Conservation (phyloP, 2,797 vertebrate genomes). For the Sarcophilus harrisii region DNA sequence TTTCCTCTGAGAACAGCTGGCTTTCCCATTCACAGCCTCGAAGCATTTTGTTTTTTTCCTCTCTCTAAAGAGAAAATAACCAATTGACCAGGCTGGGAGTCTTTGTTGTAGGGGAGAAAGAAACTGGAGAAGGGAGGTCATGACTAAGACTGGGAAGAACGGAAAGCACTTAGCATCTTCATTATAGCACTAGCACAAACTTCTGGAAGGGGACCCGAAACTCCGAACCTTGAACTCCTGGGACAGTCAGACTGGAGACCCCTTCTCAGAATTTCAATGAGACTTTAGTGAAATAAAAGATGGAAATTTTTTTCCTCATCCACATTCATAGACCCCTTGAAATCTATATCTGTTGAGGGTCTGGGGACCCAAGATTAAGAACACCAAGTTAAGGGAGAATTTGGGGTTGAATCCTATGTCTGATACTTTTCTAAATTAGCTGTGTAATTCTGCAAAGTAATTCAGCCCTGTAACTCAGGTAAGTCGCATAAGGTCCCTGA, state of each 20-base stretch:
- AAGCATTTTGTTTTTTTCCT: neutral
- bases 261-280: neutral
- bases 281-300: neutral
- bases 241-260: neutral
- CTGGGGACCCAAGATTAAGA: neutral
- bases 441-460: neutral
- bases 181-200: neutral
- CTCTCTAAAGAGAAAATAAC: neutral
- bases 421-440: neutral
- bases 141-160: neutral
- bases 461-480: no score
- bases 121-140: neutral
- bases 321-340: neutral
- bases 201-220: neutral
- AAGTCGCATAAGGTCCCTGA: neutral
- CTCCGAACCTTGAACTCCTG: neutral
- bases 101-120: neutral
- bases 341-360: neutral
- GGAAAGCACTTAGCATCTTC: neutral
- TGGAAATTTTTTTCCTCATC: neutral
- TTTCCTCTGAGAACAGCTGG: conserved; percentile 43
- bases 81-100: accelerated
- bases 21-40: conserved; percentile 48
- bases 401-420: neutral
- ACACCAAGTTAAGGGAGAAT: neutral